Base-by-base conservation (phyloP, 2,797 vertebrate species). In the Sarcoramphus papa region DNA sequence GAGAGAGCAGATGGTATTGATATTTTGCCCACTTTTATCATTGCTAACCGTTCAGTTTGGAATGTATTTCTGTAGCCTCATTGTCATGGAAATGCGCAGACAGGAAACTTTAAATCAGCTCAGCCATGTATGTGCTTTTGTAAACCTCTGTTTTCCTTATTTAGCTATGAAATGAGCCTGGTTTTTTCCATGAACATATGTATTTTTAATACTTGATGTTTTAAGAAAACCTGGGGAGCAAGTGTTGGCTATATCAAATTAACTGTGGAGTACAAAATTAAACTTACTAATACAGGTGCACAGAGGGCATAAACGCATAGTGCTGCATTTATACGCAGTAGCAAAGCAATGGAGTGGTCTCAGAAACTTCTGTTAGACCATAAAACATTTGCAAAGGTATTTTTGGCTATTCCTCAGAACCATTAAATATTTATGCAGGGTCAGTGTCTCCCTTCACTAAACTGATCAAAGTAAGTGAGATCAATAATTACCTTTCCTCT, bases 51-150 rank as follows among this genome's bases (percentile, higher is more conserved):
- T 95, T 96, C 73, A 6, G 5, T 94, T 90, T 94, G 89, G 86
- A 93, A 75, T 70, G n/a, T 75, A 92, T 95, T 95, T 93, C 67
- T 92, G 64, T 70, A 87, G 77, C 78, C 60, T 95, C 48, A 96
- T 97, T 97, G 97, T 97, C 97, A 97, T 95, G 95, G 93, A 96
- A 97, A 97, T 97, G 89, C 8, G 3, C 35, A 74, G 56, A 84
- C 10, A 82, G 85, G 88, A 95, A 94, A 81, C 70, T 95, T 90
- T 85, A 90, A 59, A 87, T 93, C 85, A 94, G 59, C 88, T 79
- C 73, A 82, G 63, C 70, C 51, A n/a, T 53, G 18, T 81, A 60
- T 90, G 85, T 75, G 70, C 67, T 92, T 95, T 85, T 84, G 56
- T 72, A 95, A 95, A 91, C 48, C 54, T 83, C 62, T 88, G 18